Percentiles rank a stretch among this genome's conserved stretches.
Evolutionary conservation across 2,113 vertebrate species (phyloP).

Genomic region (Anguilla rostrata): DNA sequence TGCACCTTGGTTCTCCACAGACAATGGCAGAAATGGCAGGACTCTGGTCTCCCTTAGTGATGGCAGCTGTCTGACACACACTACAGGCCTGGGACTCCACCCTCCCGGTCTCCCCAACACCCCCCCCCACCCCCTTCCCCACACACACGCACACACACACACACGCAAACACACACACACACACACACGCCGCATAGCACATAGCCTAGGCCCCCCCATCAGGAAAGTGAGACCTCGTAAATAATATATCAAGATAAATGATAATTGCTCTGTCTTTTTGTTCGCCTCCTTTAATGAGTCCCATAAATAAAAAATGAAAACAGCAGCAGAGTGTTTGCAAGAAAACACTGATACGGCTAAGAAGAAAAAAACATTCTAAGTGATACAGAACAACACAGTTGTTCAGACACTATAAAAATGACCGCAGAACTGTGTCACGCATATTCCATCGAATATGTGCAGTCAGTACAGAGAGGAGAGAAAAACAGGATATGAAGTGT

Average conservation of each 20-base stretch:
- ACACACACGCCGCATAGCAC: slow-evolving; percentile 52
- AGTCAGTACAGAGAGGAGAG: not conserved
- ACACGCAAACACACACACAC: too few species aligned
- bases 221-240: slow-evolving; percentile 93
- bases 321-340: slow-evolving; percentile 83
- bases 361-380: too few species aligned
- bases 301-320: slow-evolving; percentile 97
- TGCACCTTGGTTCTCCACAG: slow-evolving; percentile 69
- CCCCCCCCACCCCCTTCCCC: slow-evolving; percentile 56
- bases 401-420: not conserved
- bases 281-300: slow-evolving; percentile 90
- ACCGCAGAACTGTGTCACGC: not conserved
- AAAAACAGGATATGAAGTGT: not conserved
- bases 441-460: not conserved
- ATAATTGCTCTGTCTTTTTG: slow-evolving; percentile 90
- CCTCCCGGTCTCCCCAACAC: slow-evolving; percentile 41
- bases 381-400: not conserved
- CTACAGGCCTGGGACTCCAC: slow-evolving; percentile 47
- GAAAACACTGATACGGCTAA: slow-evolving; percentile 39
- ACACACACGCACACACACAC: slow-evolving; percentile 45
- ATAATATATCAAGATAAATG: slow-evolving; percentile 99
- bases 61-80: slow-evolving; percentile 54
- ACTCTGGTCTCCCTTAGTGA: slow-evolving; percentile 60
- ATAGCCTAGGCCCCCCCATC: slow-evolving; percentile 81
- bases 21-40: slow-evolving; percentile 63